Evolutionary conservation across 2,888 invertebrate species (phyloP).

Genomic region (Spilosoma lubricipeda): DNA sequence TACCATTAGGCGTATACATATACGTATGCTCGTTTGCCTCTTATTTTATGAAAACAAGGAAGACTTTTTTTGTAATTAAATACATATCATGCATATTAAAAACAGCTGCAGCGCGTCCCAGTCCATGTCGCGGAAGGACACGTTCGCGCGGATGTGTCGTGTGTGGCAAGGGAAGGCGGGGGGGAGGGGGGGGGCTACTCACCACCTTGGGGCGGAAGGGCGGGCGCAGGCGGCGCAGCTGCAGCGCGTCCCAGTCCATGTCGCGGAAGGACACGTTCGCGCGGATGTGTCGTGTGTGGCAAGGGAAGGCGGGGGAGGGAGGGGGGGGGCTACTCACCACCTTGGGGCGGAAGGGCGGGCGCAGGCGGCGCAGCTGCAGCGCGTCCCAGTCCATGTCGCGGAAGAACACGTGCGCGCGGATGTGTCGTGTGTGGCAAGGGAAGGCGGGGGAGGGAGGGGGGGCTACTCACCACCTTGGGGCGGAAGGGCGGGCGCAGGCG

Average conservation of each 20-base stretch:
- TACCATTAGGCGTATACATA: no score
- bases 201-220: constrained; percentile 99
- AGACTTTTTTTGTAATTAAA: no score
- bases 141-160: no score
- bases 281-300: constrained; percentile 87
- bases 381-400: constrained; percentile 98
- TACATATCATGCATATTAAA: no score
- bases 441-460: constrained; percentile 90
- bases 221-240: constrained; percentile 95
- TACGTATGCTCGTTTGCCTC: no score
- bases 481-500: constrained; percentile 98
- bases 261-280: no score
- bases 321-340: constrained; percentile 95
- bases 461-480: constrained; percentile 97
- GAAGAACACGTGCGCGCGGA: constrained; percentile 96
- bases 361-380: constrained; percentile 94
- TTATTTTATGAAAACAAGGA: no score
- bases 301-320: constrained; percentile 81
- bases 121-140: no score
- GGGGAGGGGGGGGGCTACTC: constrained; percentile 93
- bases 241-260: no score
- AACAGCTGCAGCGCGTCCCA: no score
- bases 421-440: constrained; percentile 63
- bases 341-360: constrained; percentile 99
- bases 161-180: no score